Evolutionary conservation across 1,140 invertebrate genomes (phyloP), one percentile per base, ranked within the genome.

Genomic region (Zaprionus ghesquierei): DNA sequence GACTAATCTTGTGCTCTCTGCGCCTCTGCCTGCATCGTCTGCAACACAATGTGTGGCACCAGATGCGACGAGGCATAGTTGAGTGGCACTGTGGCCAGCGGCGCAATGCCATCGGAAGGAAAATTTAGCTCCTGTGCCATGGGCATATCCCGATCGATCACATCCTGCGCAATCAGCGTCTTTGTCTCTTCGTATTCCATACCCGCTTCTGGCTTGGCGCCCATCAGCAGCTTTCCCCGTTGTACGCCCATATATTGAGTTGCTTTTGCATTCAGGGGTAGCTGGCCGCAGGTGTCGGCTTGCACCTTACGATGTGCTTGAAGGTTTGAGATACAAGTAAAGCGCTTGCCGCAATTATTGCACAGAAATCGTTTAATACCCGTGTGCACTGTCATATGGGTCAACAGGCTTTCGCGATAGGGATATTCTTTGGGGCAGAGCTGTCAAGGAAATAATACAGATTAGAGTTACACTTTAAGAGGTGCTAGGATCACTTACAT

Each of bases 381-480:
- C n/a, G 93, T 93, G 63, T 93, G 93, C n/a, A 93, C 78, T 4
- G 93, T 90, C 69, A 92, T 92, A 74, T 93, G 93, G 15, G 93
- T 93, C 23, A 93, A 84, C 33, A 93, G 65, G 55, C 92, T 93
- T 68, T 93, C 92, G 25, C 93, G 86, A 70, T 93, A 93, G 8
- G 93, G 92, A 90, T 94, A 94, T 23, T 92, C 93, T 79, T 93
- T 93, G 22, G 91, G 89, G 85, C 94, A 95, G 1, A 93, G 85
- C 71, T 92, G 69, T 20, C 51, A 75, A 5, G 5, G 23, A 25
- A 49, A 13, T 2, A 15, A 6, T 18, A 38, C 9, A 27, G n/a
- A 9, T 9, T 35, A 27, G 9, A 55, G n/a, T n/a, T n/a, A n/a
- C n/a, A n/a, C n/a, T n/a, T n/a, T n/a, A n/a, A n/a, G n/a, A n/a